These are phyloP conservation scores for Scortum barcoo DNA, from an alignment of 2,113 vertebrate species.

Conservation along the genomic window DNA sequence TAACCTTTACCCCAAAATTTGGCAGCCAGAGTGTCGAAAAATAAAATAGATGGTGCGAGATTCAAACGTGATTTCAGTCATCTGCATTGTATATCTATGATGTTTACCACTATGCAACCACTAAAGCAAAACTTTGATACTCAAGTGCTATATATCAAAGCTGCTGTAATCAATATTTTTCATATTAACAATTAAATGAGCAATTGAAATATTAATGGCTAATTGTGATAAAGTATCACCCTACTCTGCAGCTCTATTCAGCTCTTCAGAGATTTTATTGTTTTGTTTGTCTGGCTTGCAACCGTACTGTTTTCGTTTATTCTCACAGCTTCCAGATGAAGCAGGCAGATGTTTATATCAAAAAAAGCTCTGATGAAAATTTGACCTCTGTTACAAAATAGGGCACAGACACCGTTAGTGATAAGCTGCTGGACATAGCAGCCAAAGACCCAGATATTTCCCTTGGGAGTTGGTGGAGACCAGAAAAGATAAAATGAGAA, in stretches of 20 bases:
- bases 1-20: too few species aligned
- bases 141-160: not conserved
- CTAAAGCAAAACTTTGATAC: not conserved
- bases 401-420: not conserved
- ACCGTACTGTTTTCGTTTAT: not conserved
- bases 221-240: not conserved
- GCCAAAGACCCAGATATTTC: constrained; percentile 1
- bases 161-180: not conserved
- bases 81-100: not conserved
- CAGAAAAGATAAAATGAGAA: not conserved
- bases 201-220: not conserved
- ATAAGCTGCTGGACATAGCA: not conserved
- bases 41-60: not conserved
- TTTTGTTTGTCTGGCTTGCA: not conserved
- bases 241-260: not conserved
- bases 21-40: not conserved
- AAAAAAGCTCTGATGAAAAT: not conserved
- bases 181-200: not conserved
- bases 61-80: not conserved
- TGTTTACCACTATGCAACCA: not conserved
- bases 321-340: not conserved
- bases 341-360: not conserved
- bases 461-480: not conserved
- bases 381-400: not conserved
- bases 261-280: not conserved